A percentile compares a stretch with the other conserved stretches of the same genome.
phyloP scores from a whole-genome alignment of 2,888 invertebrate genomes.

The Baccha elongata region DNA sequence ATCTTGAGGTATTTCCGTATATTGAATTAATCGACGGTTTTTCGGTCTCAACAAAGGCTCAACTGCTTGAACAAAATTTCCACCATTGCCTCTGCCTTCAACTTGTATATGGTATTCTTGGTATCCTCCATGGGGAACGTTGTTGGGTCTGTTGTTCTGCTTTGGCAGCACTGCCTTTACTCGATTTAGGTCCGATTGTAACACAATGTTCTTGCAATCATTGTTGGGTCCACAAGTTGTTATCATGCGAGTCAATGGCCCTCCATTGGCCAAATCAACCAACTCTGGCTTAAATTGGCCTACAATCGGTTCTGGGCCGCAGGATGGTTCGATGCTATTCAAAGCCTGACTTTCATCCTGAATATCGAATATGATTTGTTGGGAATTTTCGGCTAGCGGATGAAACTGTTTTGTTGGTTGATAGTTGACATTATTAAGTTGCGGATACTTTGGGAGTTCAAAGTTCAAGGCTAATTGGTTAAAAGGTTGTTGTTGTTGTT shows the following conservation, averaged over 20 bases:
- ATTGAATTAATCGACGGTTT: constrained; percentile 24
- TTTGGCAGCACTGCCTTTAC: neutral
- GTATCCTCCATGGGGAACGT: neutral
- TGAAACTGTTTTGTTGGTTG: neutral
- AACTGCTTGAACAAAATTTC: neutral
- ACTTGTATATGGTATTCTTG: neutral
- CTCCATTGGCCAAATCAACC: constrained; percentile 22
- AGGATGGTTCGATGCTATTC: constrained; percentile 3
- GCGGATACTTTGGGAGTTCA: neutral
- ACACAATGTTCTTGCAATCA: constrained; percentile 29
- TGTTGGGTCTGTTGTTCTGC: neutral
- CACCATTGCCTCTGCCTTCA: neutral
- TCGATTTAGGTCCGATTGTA: constrained; percentile 46
- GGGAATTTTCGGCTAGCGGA: neutral
- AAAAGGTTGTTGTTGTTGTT: neutral
- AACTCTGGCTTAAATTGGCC: constrained; percentile 44
- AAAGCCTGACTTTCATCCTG: constrained; percentile 1
- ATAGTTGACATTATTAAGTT: neutral
- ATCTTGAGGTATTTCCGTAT: constrained; percentile 34
- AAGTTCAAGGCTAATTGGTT: constrained; percentile 1
- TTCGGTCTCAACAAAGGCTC: constrained; percentile 5
- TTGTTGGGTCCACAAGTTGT: constrained; percentile 54
- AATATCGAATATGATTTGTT: constrained; percentile 16
- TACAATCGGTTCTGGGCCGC: constrained; percentile 47
- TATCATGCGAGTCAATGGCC: constrained; percentile 36